A percentile compares a stretch with the other conserved stretches of the same genome.
phyloP scores from a whole-genome alignment of 2,797 vertebrate species.

The Tragopan temminckii region DNA sequence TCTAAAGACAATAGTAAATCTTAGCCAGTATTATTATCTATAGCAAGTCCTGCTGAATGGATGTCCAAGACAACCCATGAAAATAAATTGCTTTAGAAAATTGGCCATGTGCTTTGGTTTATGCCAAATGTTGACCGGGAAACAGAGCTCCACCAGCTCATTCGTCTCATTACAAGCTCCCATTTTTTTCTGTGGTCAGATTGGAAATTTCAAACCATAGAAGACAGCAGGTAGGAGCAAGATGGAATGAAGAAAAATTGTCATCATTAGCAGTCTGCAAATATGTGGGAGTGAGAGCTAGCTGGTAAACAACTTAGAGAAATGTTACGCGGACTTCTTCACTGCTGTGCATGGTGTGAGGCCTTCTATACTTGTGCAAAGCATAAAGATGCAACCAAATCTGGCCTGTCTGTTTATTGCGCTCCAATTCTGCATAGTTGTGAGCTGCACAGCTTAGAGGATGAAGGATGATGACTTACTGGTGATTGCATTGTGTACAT shows the following conservation, averaged over 20 bases:
- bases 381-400: background rate
- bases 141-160: background rate
- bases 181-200: background rate
- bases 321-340: background rate
- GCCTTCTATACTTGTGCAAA: background rate
- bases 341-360: background rate
- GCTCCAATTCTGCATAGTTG: accelerated
- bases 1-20: background rate
- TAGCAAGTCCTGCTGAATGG: background rate
- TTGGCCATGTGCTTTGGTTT: background rate
- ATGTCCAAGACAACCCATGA: background rate
- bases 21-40: background rate
- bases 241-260: background rate
- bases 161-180: background rate
- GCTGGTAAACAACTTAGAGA: constrained; percentile 6
- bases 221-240: background rate
- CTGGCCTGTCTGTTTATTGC: background rate
- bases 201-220: background rate
- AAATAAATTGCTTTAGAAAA: background rate
- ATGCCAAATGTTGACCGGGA: background rate
- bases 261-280: constrained; percentile 11
- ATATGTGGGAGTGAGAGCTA: background rate
- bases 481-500: background rate
- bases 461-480: accelerated
- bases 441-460: accelerated